Evolutionary conservation across 2,113 vertebrate species (phyloP), one percentile per base, ranked within the genome.

Genomic region (Perca schrenkii): DNA sequence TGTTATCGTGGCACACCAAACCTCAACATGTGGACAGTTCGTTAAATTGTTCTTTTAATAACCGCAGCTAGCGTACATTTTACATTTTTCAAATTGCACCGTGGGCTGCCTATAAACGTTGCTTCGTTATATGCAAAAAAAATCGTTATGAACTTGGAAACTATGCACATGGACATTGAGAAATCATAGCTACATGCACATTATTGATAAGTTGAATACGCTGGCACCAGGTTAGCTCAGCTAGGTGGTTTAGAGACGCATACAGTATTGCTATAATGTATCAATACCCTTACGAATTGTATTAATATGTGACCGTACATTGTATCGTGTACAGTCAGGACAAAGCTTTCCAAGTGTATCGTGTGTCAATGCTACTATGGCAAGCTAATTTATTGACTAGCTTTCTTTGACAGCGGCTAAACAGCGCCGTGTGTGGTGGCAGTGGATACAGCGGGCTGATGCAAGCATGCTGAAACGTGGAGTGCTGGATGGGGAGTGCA

Each of bases 401-500:
- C 16, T 3, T 7, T 43, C 16, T 3, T 8, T 43, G 43, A 68
- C 66, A 63, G 52, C 3, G 1, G 31, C 31, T 31, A 6, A 85
- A 85, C 86, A 86, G 90, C 88, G 91, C 84, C 89, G 15, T 22
- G 0, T 60, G 78, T 19, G 85, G 50, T 53, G 4, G 0, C 12
- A 34, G 3, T 22, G 22, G 56, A 57, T 14, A 76, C 56, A 58
- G 70, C 91, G 75, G 92, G 94, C 94, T 96, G 95, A 96, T 93
- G 95, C 94, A 96, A 96, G 93, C 86, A 1, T 12, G 19, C 2
- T 77, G 90, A 91, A 94, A 95, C 79, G 76, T 82, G 43, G 56
- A 46, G 6, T 2, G 6, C 6, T 47, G 53, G 21, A 63, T 40
- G 31, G 31, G 4, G 31, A 34, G 31, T 34, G 31, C 31, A 34